Base-by-base conservation (phyloP, 2,113 vertebrate genomes). In the Aptenodytes patagonicus region DNA sequence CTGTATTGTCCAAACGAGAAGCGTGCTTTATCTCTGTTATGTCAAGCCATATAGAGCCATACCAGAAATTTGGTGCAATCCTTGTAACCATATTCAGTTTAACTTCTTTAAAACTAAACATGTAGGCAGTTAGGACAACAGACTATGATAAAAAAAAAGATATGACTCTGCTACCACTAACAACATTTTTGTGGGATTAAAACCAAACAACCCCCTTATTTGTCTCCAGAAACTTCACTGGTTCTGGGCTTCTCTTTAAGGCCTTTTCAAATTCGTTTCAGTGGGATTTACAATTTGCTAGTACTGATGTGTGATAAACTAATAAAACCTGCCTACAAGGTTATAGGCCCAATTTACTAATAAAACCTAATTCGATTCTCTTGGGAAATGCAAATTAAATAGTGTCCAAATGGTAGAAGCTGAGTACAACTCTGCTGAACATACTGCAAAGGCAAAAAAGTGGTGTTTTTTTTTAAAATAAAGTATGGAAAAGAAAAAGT, bases 301-400 rank as follows among this genome's bases (percentile, higher is more conserved):
- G 98, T 98, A 89, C 96, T 96, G 95, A 98, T 97, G 97, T 98
- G 97, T 98, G 97, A 98, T 98, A 98, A 97, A 97, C 97, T 98
- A 98, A 97, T 98, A 98, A 98, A 98, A 98, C 70, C 84, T 96
- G 95, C 91, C 96, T 96, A 93, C 97, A 90, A 98, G 82, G 94
- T 98, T 98, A 98, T 72, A 94, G 97, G 96, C 98, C 98, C 98
- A 95, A 98, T 98, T 97, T 98, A 97, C 98, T 97, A 98, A 97
- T 98, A 98, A 98, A 98, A 98, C 58, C 70, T 98, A 98, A 98
- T 98, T 98, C 44, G 4, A 86, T 97, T 98, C 97, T 98, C 97
- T 89, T 91, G 97, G 97, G 98, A 98, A 97, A 97, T 97, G 81
- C 96, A 97, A 97, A 98, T 97, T 94, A 94, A 98, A 98, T 97